Conservation (phyloP, 1,140 invertebrate genomes). For the Philopotamus ludificatus region DNA sequence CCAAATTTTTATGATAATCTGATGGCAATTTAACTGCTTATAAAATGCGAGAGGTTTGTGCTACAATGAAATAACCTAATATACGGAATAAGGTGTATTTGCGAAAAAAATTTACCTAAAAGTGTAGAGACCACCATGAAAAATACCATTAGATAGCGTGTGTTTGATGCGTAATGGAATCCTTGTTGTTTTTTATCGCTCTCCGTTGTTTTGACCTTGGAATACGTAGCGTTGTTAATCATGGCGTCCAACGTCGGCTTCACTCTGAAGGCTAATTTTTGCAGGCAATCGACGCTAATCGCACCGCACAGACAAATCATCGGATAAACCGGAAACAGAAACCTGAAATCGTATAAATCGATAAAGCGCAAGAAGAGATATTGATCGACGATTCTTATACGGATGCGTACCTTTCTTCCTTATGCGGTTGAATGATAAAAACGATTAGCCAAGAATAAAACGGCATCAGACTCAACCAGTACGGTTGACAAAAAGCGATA, state of each 20-base stretch:
- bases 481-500: conserved; percentile 66
- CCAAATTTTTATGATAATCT: no score
- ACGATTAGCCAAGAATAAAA: conserved; percentile 88
- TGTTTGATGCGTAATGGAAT: conserved; percentile 75
- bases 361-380: no score
- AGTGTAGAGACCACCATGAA: conserved; percentile 62
- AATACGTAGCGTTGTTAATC: conserved; percentile 9
- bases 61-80: no score
- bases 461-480: conserved; percentile 72
- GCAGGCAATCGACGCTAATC: conserved; percentile 75
- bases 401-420: conserved; percentile 74
- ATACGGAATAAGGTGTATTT: neutral
- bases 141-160: conserved; percentile 66
- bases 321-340: conserved; percentile 96
- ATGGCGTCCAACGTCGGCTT: conserved; percentile 48
- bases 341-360: conserved; percentile 55
- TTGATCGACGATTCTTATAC: no score
- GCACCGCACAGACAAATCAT: conserved; percentile 85
- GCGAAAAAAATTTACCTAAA: conserved; percentile 49
- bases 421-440: conserved; percentile 91
- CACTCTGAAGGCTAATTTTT: conserved; percentile 74
- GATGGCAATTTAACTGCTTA: no score
- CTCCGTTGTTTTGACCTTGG: conserved; percentile 40
- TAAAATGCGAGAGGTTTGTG: no score
- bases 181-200: conserved; percentile 51